Percentiles rank a stretch among this genome's conserved stretches.
phyloP scores from a whole-genome alignment of 2,113 vertebrate genomes.

The Meriones unguiculatus region DNA sequence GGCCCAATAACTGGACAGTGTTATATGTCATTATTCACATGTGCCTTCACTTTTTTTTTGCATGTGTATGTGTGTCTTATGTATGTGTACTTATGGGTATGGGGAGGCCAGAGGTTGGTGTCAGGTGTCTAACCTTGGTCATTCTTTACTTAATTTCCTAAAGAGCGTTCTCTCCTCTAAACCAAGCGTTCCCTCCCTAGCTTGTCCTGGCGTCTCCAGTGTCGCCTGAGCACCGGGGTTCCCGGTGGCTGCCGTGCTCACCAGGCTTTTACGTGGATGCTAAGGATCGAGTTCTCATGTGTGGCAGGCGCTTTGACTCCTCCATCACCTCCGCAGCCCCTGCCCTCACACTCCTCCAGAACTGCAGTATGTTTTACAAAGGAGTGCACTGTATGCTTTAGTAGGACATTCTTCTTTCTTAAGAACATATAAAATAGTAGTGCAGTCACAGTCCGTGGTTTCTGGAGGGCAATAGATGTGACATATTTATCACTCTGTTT shows the following conservation, averaged over 20 bases:
- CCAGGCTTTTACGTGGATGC: neutral
- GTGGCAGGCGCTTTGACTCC: neutral
- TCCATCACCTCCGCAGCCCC: neutral
- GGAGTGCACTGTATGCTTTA: neutral
- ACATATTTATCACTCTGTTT: constrained; percentile 39
- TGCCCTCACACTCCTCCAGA: neutral
- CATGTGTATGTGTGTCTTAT: neutral
- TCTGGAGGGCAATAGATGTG: neutral
- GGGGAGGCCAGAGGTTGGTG: neutral
- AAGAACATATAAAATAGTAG: neutral
- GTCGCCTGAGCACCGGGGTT: neutral
- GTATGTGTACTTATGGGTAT: neutral
- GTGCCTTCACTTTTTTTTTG: neutral
- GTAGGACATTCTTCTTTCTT: constrained; percentile 24
- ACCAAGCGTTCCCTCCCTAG: neutral
- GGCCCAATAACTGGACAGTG: neutral
- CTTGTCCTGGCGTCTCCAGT: neutral
- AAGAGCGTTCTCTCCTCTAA: neutral
- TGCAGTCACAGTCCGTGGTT: neutral
- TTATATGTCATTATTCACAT: neutral
- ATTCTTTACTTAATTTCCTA: too few species aligned
- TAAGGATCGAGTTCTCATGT: neutral
- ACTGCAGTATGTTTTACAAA: neutral
- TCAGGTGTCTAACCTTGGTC: neutral
- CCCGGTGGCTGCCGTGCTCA: too few species aligned